phyloP scores from a whole-genome alignment of 2,888 invertebrate genomes.

The Trachelus iudaicus region DNA sequence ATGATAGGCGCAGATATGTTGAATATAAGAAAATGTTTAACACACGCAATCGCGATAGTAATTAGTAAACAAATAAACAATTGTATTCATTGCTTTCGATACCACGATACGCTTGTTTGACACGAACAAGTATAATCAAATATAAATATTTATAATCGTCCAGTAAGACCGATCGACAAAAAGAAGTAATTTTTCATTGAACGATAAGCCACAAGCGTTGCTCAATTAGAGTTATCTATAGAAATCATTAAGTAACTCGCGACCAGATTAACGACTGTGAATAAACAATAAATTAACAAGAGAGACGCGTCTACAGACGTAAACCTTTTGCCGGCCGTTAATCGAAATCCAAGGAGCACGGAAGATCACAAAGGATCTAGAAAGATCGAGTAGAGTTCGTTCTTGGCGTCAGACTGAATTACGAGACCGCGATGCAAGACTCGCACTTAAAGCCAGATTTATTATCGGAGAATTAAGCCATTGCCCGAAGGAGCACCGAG shows the following conservation, averaged over 20 bases:
- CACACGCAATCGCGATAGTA: background rate
- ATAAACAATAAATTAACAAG: background rate
- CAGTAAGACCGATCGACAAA: too few relatives aligned
- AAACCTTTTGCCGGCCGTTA: background rate
- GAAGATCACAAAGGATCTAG: background rate
- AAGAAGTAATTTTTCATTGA: background rate
- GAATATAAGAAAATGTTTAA: background rate
- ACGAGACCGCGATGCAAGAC: background rate
- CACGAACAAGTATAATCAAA: background rate
- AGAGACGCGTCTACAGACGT: background rate
- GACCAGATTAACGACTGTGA: background rate
- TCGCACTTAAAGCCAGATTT: background rate
- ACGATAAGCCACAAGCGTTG: background rate
- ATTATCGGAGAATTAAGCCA: background rate
- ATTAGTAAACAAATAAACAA: background rate
- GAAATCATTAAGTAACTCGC: background rate
- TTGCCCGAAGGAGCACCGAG: background rate
- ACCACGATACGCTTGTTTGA: background rate
- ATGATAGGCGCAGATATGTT: background rate
- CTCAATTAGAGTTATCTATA: background rate
- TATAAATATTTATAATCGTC: background rate
- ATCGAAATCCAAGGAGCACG: background rate
- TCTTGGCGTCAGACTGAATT: background rate
- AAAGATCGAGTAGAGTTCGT: background rate
- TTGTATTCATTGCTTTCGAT: background rate